Base-by-base conservation (phyloP, 2,888 invertebrate genomes). In the Parapristionchus giblindavisi region DNA sequence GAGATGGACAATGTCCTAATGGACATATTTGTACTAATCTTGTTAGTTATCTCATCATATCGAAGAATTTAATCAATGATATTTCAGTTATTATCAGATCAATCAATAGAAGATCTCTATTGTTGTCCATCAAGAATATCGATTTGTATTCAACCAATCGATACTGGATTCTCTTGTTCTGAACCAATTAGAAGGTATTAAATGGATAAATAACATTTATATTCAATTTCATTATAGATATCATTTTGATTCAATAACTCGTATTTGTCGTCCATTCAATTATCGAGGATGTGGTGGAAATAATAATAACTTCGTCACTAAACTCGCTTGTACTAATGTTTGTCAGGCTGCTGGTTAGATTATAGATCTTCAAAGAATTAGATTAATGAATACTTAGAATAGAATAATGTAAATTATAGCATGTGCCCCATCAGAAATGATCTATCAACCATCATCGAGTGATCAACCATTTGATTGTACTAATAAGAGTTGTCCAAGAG, bases 401-500 rank as follows among this genome's bases (percentile, higher is more conserved):
- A 29, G 32, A 36, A 17, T 54, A 81, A n/a, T n/a, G n/a, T n/a
- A n/a, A n/a, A n/a, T n/a, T n/a, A 52, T 76, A 83, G 84, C 84
- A 1, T 85, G 85, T 72, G 80, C 85, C 8, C 78, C 83, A 32
- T 81, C 83, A 0, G 85, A 85, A 76, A 78, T 85, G 17, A 77
- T 82, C 24, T 84, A 84, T 68, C 80, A 79, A 63, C 75, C 79
- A 11, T 78, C 81, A 4, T 76, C 79, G 17, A 76, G 76, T 36
- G 81, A 82, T 34, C 78, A 76, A 21, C 81, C 83, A 1, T 83
- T 83, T 51, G 85, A 85, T 52, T 85, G 85, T 54, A 77, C 83
- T 2, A 63, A 78, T 2, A 77, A 80, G 36, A 65, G 80, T 11
- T 85, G 85, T 76, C 85, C 85, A 0, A 60, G 78, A 27, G 83